phyloP scores from a whole-genome alignment of 2,113 vertebrate genomes.

The Pomatorhinus ruficollis region DNA sequence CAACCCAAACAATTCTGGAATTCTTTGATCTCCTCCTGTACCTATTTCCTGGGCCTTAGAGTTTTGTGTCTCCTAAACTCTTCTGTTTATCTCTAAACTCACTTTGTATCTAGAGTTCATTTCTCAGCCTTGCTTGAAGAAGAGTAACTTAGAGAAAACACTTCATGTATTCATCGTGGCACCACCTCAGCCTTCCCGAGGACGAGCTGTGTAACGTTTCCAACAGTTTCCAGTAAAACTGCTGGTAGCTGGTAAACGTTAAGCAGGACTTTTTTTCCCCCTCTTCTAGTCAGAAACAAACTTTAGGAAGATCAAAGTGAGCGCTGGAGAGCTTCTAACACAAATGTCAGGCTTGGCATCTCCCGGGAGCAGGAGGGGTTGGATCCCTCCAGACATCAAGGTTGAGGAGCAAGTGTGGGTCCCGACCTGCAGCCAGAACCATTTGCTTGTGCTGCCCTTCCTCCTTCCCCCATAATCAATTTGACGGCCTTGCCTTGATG shows the following conservation, averaged over 20 bases:
- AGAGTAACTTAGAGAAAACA: neutral
- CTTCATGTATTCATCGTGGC: neutral
- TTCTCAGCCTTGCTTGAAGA: neutral
- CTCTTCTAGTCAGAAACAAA: neutral
- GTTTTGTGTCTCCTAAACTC: neutral
- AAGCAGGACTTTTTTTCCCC: neutral
- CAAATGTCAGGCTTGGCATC: neutral
- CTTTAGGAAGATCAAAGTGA: neutral
- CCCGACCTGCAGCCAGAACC: neutral
- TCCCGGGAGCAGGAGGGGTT: neutral
- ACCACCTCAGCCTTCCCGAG: neutral
- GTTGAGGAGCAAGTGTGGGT: neutral
- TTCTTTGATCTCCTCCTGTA: neutral
- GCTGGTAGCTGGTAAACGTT: neutral
- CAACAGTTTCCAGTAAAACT: neutral
- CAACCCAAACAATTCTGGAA: neutral
- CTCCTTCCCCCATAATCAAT: neutral
- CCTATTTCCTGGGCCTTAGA: neutral
- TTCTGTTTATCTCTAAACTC: neutral
- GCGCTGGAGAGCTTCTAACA: neutral
- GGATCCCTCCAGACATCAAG: neutral
- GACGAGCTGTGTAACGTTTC: neutral
- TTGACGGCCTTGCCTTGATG: neutral
- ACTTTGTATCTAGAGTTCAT: neutral
- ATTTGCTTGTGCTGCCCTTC: neutral